These are phyloP conservation scores for Hydraecia micacea DNA, from an alignment of 2,888 invertebrate species.

Conservation along the genomic window DNA sequence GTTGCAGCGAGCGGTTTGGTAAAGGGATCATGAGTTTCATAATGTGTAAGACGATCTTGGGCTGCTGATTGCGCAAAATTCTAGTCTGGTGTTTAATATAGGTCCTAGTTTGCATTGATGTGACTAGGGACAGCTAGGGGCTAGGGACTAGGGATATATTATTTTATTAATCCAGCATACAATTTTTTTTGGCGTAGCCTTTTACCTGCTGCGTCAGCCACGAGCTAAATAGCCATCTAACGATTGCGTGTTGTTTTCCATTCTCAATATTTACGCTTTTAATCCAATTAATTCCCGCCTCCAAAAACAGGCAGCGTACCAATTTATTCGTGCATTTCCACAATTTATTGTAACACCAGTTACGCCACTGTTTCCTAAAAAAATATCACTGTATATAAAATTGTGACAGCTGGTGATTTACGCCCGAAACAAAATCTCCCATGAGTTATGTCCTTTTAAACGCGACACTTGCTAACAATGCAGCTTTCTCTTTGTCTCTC, in stretches of 20 bases:
- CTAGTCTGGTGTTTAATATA: accelerated
- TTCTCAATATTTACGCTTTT: conserved; percentile 37
- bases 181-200: accelerated
- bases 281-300: conserved; percentile 47
- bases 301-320: conserved; percentile 37
- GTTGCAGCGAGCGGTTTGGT: background rate
- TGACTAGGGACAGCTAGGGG: no score
- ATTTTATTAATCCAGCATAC: background rate
- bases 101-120: background rate
- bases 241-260: conserved; percentile 2
- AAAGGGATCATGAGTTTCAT: background rate
- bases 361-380: conserved; percentile 63
- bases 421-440: conserved; percentile 79
- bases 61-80: background rate
- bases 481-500: conserved; percentile 79
- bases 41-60: background rate
- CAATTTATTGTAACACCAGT: conserved; percentile 64
- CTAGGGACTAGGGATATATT: no score
- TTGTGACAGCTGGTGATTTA: conserved; percentile 81
- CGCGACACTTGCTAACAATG: conserved; percentile 84
- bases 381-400: conserved; percentile 72
- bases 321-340: conserved; percentile 62
- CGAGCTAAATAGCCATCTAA: conserved; percentile 28
- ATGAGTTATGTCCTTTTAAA: conserved; percentile 83
- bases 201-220: background rate